These are phyloP conservation scores for Epinephelus lanceolatus DNA, from an alignment of 2,113 vertebrate genomes.

Conservation along the genomic window DNA sequence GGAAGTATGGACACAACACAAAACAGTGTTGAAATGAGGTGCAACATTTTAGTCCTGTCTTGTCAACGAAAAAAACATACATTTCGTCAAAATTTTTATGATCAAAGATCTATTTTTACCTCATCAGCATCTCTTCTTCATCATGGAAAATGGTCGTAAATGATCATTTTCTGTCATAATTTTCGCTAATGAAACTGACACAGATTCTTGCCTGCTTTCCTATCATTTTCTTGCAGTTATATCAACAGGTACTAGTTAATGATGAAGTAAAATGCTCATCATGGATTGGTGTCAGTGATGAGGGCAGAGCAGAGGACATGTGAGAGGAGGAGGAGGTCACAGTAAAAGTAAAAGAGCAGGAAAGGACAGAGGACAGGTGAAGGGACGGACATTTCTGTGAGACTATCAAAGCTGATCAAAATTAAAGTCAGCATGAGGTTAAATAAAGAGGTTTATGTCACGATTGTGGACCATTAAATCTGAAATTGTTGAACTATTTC, in stretches of 20 bases:
- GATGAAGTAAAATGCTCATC: not conserved
- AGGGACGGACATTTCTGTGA: not conserved
- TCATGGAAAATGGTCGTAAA: no score
- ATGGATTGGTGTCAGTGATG: not conserved
- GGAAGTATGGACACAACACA: no score
- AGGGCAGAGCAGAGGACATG: not conserved
- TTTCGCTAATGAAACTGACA: no score
- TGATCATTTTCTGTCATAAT: no score
- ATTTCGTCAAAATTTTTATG: no score
- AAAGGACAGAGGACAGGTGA: slow-evolving; percentile 15
- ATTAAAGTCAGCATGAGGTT: slow-evolving; percentile 50
- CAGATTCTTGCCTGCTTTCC: not conserved
- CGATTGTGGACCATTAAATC: slow-evolving; percentile 39
- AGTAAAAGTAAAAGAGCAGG: not conserved
- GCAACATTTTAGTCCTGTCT: no score
- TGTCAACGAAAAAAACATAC: no score
- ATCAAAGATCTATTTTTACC: no score
- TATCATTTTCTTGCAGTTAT: not conserved
- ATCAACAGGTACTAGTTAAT: slow-evolving; percentile 3
- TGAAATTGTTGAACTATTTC: slow-evolving; percentile 40
- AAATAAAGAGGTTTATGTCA: slow-evolving; percentile 53
- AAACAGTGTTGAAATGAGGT: no score
- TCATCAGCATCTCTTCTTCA: no score
- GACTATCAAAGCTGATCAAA: slow-evolving; percentile 40
- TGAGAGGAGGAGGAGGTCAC: not conserved